Conservation (phyloP, 2,888 invertebrate genomes). For the Pseudeuparius sepicola region DNA sequence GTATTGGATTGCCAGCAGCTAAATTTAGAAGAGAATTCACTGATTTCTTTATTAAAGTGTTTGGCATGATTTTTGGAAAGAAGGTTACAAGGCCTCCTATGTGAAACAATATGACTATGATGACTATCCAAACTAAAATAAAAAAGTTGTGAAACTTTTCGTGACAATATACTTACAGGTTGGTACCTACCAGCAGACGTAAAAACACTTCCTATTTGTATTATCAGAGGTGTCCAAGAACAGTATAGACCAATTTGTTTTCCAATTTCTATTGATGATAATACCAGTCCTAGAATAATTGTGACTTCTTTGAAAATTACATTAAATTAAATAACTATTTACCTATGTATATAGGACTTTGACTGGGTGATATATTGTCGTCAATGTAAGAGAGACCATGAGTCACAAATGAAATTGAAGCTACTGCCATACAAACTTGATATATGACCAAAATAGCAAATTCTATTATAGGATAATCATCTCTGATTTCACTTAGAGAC, state of each 20-base stretch:
- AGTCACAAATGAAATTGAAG: conserved; percentile 39
- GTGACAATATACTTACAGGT: too few species aligned
- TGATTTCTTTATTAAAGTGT: conserved; percentile 45
- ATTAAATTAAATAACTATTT: too few species aligned
- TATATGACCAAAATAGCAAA: conserved; percentile 39
- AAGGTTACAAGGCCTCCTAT: conserved; percentile 43
- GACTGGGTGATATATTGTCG: conserved; percentile 46
- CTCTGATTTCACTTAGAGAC: conserved; percentile 4
- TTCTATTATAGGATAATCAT: conserved; percentile 21
- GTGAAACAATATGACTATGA: conserved; percentile 40
- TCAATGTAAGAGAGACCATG: conserved; percentile 52
- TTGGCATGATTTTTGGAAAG: conserved; percentile 47
- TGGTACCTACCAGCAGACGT: conserved; percentile 19
- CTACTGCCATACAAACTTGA: conserved; percentile 26
- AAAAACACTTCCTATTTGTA: conserved; percentile 25
- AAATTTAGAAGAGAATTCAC: conserved; percentile 46
- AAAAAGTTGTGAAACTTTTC: too few species aligned
- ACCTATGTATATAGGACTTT: conserved; percentile 43
- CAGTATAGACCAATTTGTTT: conserved; percentile 33
- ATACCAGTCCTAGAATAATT: conserved; percentile 27
- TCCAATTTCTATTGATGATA: conserved; percentile 30
- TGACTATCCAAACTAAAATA: conserved; percentile 42
- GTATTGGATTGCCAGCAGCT: conserved; percentile 30
- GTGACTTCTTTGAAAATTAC: too few species aligned
- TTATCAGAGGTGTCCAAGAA: conserved; percentile 29